Evolutionary conservation across 1,140 invertebrate species (phyloP), one percentile per base, ranked within the genome.

Genomic region (Ostrea denselamellosa): DNA sequence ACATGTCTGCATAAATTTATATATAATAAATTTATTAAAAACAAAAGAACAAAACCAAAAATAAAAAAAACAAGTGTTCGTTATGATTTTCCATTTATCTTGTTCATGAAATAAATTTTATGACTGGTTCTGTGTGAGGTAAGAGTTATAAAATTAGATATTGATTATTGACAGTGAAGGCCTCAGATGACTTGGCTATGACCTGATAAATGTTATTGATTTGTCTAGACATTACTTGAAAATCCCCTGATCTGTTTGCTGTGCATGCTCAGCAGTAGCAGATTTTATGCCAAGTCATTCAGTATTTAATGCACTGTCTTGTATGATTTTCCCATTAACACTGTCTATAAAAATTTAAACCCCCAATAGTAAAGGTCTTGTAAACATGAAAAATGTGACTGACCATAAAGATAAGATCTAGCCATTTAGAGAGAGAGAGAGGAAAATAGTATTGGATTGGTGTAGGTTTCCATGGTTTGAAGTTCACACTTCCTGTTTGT

Each of bases 251-350:
- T 77, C 14, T 34, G 14, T 77, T 77, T 77, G 25, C 28, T 77
- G 12, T 25, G 28, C 28, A 44, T 28, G 68, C 68, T 28, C 22
- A 77, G 14, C 25, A 34, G 9, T 28, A 34, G 25, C 68, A 77
- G 68, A 77, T 77, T 77, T 77, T 77, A 25, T 77, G 68, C 68
- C 34, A 77, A 77, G 68, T 77, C 68, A 77, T 77, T 77, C 25
- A 34, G 25, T 77, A 28, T 77, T 77, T 34, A 77, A 4, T 12
- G 28, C 25, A 9, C 28, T 12, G 25, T 28, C 12, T 77, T 77
- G 68, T 77, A 28, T 28, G 68, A 22, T 2, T 77, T 77, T 77
- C 25, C 25, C 5, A 77, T 77, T 77, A 77, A 77, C 25, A 14
- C 25, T 10, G 68, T 77, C 22, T 25, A 77, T 77, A 28, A 34